Evolutionary conservation across 2,888 invertebrate species (phyloP), one percentile per base, ranked within the genome.

Genomic region (Trypoxylon attenuatum): DNA sequence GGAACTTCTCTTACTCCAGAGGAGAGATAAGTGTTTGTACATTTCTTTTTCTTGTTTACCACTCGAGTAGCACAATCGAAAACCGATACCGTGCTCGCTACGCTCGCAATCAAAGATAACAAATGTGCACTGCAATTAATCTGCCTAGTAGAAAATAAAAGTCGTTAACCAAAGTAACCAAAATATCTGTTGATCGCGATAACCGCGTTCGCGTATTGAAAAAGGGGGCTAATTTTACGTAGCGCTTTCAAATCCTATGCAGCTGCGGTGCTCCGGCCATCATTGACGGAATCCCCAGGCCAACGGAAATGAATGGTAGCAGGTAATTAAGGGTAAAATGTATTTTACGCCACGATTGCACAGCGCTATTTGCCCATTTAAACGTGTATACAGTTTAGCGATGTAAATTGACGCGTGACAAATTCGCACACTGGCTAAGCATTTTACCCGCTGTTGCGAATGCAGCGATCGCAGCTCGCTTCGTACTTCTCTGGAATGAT

Each of bases 11-110:
- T n/a, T n/a, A n/a, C n/a, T n/a, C n/a, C n/a, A n/a, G n/a, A n/a
- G n/a, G n/a, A n/a, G n/a, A n/a, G n/a, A n/a, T n/a, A n/a, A n/a
- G n/a, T 54, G 10, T 19, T 18, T 23, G 13, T 5, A 33, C 23
- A 33, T 33, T 52, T 52, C 52, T 45, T 22, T 57, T 23, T 16
- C 5, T 18, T 27, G 22, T 27, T 10, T n/a, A 23, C 46, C 25
- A 10, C 10, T 46, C n/a, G 22, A 21, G 25, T 5, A 46, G 19
- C 19, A 4, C 25, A 33, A 33, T 33, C 33, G 33, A 33, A 33
- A 33, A 33, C 25, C 25, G 13, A 55, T 55, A 13, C n/a, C 23
- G n/a, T n/a, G n/a, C n/a, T n/a, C n/a, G n/a, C n/a, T n/a, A n/a
- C n/a, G 13, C 13, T 10, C 33, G 13, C 10, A 13, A 33, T 33